Evolutionary conservation across 1,140 invertebrate genomes (phyloP).

Genomic region (Cepaea nemoralis): DNA sequence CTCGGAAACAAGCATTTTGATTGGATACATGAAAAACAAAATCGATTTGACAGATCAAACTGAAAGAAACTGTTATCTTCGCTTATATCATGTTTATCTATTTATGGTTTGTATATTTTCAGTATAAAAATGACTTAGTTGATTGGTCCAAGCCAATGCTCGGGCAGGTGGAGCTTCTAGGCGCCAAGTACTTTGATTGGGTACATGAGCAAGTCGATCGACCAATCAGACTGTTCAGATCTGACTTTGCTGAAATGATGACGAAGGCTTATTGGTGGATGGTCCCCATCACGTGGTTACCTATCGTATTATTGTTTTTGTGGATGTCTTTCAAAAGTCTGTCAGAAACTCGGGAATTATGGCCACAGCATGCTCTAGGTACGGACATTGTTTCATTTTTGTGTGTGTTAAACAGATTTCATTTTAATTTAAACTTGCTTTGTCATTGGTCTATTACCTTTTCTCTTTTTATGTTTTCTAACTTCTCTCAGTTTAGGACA

Average conservation of each 20-base stretch:
- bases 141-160: slow-evolving; percentile 71
- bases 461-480: too few species aligned
- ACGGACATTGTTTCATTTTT: too few species aligned
- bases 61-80: too few species aligned
- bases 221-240: slow-evolving; percentile 69
- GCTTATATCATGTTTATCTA: too few species aligned
- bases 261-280: slow-evolving; percentile 72
- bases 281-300: slow-evolving; percentile 72
- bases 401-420: too few species aligned
- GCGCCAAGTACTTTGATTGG: slow-evolving; percentile 72
- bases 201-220: slow-evolving; percentile 72
- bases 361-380: slow-evolving; percentile 33
- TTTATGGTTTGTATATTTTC: background rate
- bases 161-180: slow-evolving; percentile 67
- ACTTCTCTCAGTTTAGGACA: too few species aligned
- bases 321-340: slow-evolving; percentile 41
- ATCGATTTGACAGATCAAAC: too few species aligned
- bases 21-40: too few species aligned
- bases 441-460: too few species aligned
- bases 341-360: slow-evolving; percentile 38
- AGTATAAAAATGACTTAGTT: slow-evolving; percentile 65
- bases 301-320: slow-evolving; percentile 58
- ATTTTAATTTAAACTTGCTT: too few species aligned
- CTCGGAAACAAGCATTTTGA: too few species aligned
- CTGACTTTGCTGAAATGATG: slow-evolving; percentile 70